Evolutionary conservation across 2,797 vertebrate genomes (phyloP), one percentile per base, ranked within the genome.

Genomic region (Odontamblyopus rebecca): DNA sequence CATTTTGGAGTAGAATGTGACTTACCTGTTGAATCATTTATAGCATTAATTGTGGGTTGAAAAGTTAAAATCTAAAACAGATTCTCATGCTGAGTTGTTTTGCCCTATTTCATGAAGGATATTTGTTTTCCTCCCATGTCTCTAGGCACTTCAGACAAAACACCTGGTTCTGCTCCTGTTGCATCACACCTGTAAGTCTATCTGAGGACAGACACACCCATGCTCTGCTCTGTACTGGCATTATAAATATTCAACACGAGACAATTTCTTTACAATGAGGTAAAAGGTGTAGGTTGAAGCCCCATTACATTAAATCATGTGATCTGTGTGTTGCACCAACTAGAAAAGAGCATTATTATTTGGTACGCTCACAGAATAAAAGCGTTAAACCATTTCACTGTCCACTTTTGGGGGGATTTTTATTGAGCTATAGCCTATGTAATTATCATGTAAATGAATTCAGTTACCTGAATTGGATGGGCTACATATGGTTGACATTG

Each of bases 111-210:
- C 26, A 15, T 60, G 30, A 60, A 30, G 27, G 7, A 19, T 62
- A 11, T 44, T 64, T 26, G 65, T 72, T 54, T 30, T 7, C 71
- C 6, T 74, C 30, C 9, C 70, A 62, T 80, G 16, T 77, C 5
- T 30, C 6, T 70, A 90, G 86, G 30, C 11, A 51, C 0, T 66
- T 57, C 61, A 70, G 54, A 72, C 68, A 50, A 44, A 1, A 13
- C 70, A n/a, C 23, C 35, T 61, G 9, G 69, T 65, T 57, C 54
- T 69, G 68, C 23, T 81, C 38, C 11, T 74, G 1, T 68, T 74
- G 12, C 4, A 64, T 48, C 62, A 66, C 61, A 57, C 26, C 48
- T 30, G 91, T 92, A 69, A 87, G 91, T 84, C 7, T 9, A 48
- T 48, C 38, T 26, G n/a, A 41, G 32, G 9, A 29, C 48, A 62